A percentile compares a stretch with the other conserved stretches of the same genome.
These are phyloP conservation scores for Microdon myrmicae DNA, from an alignment of 2,888 invertebrate species.

Conservation along the genomic window DNA sequence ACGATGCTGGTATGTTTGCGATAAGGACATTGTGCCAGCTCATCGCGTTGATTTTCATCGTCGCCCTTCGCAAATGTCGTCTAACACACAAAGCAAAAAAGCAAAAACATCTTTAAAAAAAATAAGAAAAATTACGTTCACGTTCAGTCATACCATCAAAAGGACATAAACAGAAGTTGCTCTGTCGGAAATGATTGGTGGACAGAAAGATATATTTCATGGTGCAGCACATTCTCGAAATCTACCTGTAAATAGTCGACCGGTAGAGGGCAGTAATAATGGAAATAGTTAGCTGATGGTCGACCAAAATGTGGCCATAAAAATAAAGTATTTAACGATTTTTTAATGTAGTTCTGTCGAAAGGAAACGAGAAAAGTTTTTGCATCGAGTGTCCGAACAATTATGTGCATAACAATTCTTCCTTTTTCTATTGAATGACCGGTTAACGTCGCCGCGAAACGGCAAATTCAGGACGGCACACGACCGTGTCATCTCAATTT, in stretches of 20 bases:
- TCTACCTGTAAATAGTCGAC: no score
- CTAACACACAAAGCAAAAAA: no score
- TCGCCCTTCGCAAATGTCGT: slow-evolving; percentile 9
- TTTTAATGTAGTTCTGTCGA: slow-evolving; percentile 29
- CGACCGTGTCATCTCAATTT: no score
- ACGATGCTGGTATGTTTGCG: slow-evolving; percentile 20
- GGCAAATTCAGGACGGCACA: neutral
- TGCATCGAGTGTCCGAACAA: slow-evolving; percentile 42
- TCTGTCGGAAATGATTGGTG: slow-evolving; percentile 41
- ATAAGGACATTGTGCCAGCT: slow-evolving; percentile 47
- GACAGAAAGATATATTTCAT: slow-evolving; percentile 1
- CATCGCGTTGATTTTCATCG: slow-evolving; percentile 40
- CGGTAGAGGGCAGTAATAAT: no score
- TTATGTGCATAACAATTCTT: slow-evolving; percentile 44
- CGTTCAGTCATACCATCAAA: slow-evolving; percentile 20
- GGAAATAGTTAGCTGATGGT: no score
- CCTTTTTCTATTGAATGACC: no score
- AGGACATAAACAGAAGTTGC: slow-evolving; percentile 39
- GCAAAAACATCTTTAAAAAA: no score
- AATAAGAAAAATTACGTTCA: neutral
- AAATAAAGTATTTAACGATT: slow-evolving; percentile 45
- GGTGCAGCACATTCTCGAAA: no score
- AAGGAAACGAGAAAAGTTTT: slow-evolving; percentile 31
- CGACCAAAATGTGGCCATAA: slow-evolving; percentile 24
- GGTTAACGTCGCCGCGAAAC: slow-evolving; percentile 17